These are phyloP conservation scores for Phylloscopus collybita DNA, from an alignment of 2,797 vertebrate genomes.

Conservation along the genomic window DNA sequence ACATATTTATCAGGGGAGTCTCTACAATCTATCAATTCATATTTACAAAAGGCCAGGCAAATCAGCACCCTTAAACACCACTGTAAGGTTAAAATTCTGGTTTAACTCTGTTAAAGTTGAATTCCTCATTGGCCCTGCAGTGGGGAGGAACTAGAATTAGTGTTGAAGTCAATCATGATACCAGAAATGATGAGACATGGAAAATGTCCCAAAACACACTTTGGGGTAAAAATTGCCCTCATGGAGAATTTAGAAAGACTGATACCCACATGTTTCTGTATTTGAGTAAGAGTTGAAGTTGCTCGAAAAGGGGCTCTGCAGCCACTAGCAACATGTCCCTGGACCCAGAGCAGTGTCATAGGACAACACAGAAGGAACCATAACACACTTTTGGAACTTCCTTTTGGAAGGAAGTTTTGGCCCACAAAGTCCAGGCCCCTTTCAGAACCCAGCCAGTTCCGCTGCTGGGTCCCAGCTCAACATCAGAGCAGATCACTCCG, in stretches of 20 bases:
- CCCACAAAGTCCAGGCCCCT: background rate
- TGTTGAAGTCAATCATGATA: background rate
- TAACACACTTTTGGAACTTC: background rate
- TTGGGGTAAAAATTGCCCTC: background rate
- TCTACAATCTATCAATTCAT: background rate
- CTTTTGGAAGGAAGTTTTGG: background rate
- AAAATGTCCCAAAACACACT: background rate
- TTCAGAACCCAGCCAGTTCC: background rate
- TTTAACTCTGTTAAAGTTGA: background rate
- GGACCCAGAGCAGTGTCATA: background rate
- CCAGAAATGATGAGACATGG: background rate
- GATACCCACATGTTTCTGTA: fast-evolving
- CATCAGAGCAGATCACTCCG: background rate
- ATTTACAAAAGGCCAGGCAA: background rate
- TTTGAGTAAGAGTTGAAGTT: background rate
- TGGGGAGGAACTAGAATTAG: background rate
- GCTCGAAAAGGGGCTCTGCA: background rate
- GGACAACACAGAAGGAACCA: background rate
- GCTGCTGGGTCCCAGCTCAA: background rate
- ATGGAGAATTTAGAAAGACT: background rate
- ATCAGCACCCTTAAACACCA: background rate
- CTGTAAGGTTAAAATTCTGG: background rate
- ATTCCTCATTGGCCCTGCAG: background rate
- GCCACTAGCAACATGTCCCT: fast-evolving
- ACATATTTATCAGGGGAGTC: background rate